Evolutionary conservation across 1,140 invertebrate species (phyloP).

Genomic region (Cyphomyrmex costatus): DNA sequence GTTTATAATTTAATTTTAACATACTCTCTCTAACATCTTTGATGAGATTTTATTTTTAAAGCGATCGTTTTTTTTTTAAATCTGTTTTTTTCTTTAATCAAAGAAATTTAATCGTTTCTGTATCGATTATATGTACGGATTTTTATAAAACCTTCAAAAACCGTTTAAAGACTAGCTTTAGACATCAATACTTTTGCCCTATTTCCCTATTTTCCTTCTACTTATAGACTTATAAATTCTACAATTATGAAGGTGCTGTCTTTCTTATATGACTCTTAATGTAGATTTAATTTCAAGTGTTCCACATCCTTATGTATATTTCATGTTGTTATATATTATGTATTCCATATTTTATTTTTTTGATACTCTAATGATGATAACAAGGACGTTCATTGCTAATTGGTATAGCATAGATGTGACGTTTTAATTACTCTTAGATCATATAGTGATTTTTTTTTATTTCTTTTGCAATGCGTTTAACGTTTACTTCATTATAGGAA

Average conservation of each 20-base stretch:
- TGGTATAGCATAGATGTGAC: neutral
- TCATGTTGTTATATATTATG: neutral
- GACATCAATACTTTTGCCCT: neutral
- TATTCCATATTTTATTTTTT: conserved; percentile 3
- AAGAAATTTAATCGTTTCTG: neutral
- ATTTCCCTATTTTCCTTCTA: neutral
- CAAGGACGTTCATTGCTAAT: neutral
- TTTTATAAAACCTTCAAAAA: neutral
- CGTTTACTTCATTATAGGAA: neutral
- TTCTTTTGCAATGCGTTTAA: neutral
- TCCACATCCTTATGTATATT: neutral
- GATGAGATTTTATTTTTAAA: neutral
- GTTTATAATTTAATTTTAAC: neutral
- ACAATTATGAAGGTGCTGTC: neutral
- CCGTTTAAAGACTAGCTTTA: neutral
- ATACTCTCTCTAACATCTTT: neutral
- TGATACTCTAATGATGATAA: neutral
- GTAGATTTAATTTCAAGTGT: neutral
- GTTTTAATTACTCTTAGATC: neutral
- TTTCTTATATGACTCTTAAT: neutral
- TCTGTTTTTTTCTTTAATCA: neutral
- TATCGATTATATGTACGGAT: neutral
- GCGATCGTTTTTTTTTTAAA: neutral
- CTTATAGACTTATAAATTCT: conserved; percentile 16
- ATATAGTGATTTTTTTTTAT: neutral